These are phyloP conservation scores for Drosophila buzzatii DNA, from an alignment of 2,888 invertebrate genomes.

Conservation along the genomic window DNA sequence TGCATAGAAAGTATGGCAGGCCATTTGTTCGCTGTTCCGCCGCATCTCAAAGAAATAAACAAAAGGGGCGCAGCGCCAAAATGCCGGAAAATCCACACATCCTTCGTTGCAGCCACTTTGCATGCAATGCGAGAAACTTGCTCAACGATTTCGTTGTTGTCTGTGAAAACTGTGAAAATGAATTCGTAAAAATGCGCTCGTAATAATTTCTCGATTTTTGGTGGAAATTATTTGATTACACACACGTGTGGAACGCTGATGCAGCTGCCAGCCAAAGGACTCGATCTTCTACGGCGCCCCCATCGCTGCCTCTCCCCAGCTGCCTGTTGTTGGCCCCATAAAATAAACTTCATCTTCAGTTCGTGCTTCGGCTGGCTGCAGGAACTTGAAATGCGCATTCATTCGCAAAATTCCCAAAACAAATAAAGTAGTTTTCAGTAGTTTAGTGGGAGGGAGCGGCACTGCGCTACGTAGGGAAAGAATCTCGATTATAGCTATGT, in stretches of 20 bases:
- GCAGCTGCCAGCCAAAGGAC: constrained; percentile 42
- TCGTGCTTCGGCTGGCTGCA: constrained; percentile 37
- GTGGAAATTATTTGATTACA: constrained; percentile 84
- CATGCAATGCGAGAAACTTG: constrained; percentile 71
- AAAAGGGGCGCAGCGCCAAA: constrained; percentile 67
- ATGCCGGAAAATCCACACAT: constrained; percentile 80
- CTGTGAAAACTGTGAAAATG: constrained; percentile 63
- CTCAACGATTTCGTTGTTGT: constrained; percentile 16
- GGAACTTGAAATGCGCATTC: constrained; percentile 56
- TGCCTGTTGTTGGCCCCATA: constrained; percentile 54
- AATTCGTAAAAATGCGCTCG: constrained; percentile 78
- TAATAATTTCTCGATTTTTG: constrained; percentile 83
- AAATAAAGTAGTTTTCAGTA: constrained; percentile 69
- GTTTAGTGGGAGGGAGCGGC: background rate
- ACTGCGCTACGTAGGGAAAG: background rate
- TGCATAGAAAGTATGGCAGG: constrained; percentile 22
- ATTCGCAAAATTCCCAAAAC: constrained; percentile 76
- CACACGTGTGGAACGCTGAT: constrained; percentile 76
- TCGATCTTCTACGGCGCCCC: constrained; percentile 31
- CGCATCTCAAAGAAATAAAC: constrained; percentile 79
- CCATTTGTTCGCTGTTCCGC: constrained; percentile 45
- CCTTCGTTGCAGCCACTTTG: constrained; percentile 74
- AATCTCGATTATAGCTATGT: constrained; percentile 24
- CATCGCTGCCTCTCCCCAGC: background rate
- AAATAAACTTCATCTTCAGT: constrained; percentile 80